A percentile compares a stretch with the other conserved stretches of the same genome.
Evolutionary conservation across 2,888 invertebrate species (phyloP).

Genomic region (Geotrupes spiniger): DNA sequence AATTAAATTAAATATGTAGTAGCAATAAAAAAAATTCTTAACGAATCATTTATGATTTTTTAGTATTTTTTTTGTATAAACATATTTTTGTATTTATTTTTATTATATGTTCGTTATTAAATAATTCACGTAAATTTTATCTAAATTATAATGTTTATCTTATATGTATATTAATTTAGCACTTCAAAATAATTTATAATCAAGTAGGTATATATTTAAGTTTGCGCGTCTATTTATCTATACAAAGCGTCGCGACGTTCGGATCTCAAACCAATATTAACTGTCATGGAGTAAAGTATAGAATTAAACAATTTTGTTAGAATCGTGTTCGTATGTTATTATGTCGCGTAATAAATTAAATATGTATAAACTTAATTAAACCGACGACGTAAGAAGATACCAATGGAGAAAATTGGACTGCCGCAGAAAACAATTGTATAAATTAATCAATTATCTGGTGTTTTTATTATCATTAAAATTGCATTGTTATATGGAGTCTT

Average conservation of each 20-base stretch:
- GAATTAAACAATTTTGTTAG: not conserved
- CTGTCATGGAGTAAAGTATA: conserved; percentile 2
- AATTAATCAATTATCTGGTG: conserved; percentile 8
- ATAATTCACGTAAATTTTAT: conserved; percentile 22
- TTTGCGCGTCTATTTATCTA: conserved; percentile 32
- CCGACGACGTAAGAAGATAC: not conserved
- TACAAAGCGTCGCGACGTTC: conserved; percentile 40
- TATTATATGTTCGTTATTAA: too few species aligned
- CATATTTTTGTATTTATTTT: too few species aligned
- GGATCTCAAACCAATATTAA: conserved; percentile 30
- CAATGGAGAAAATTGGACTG: conserved; percentile 3
- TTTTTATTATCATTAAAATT: conserved; percentile 20
- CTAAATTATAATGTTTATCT: conserved; percentile 25
- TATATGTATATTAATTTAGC: conserved; percentile 16
- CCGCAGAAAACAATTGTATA: not conserved
- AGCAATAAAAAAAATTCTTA: too few species aligned
- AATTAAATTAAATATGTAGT: too few species aligned
- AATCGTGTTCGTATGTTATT: not conserved
- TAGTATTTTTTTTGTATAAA: too few species aligned
- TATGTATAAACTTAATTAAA: too few species aligned
- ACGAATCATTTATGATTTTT: too few species aligned
- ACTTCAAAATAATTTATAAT: conserved; percentile 29
- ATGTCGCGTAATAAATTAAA: too few species aligned
- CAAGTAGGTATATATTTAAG: conserved; percentile 33
- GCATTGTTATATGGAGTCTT: conserved; percentile 4